phyloP scores from a whole-genome alignment of 2,113 vertebrate genomes.

The Ptyas mucosa region DNA sequence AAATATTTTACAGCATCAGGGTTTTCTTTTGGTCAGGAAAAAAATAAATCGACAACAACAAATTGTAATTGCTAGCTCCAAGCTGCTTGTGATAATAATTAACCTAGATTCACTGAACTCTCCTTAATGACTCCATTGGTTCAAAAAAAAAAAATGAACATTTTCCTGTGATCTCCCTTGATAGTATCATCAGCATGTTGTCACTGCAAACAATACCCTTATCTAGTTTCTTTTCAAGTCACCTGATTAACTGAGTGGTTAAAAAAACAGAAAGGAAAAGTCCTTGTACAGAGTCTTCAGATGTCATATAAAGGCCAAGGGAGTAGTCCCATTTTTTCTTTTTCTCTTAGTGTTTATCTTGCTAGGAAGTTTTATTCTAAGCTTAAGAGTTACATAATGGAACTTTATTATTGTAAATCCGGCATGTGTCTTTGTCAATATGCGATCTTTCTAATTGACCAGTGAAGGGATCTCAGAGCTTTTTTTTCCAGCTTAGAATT shows the following conservation, averaged over 20 bases:
- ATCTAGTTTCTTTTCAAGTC: slow-evolving; percentile 87
- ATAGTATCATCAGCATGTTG: slow-evolving; percentile 83
- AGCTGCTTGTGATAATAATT: slow-evolving; percentile 72
- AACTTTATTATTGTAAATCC: slow-evolving; percentile 55
- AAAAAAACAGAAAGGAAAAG: slow-evolving; percentile 80
- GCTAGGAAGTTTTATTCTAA: slow-evolving; percentile 46
- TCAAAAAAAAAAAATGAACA: slow-evolving; percentile 66
- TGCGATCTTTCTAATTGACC: slow-evolving; percentile 49
- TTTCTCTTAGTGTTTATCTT: slow-evolving; percentile 35
- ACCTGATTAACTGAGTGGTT: slow-evolving; percentile 82
- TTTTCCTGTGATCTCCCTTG: slow-evolving; percentile 76
- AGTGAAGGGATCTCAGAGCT: slow-evolving; percentile 30
- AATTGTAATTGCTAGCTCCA: slow-evolving; percentile 55
- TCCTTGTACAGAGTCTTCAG: slow-evolving; percentile 80
- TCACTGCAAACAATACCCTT: slow-evolving; percentile 87
- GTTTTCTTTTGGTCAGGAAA: slow-evolving; percentile 49
- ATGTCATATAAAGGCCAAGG: slow-evolving; percentile 85
- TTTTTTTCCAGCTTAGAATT: slow-evolving; percentile 45
- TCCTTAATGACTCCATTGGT: slow-evolving; percentile 73
- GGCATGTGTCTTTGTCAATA: slow-evolving; percentile 50
- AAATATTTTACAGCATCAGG: slow-evolving; percentile 7
- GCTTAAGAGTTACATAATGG: slow-evolving; percentile 48
- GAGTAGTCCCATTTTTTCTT: slow-evolving; percentile 59
- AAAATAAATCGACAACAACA: slow-evolving; percentile 36
- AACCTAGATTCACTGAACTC: slow-evolving; percentile 69